Evolutionary conservation across 2,888 invertebrate species (phyloP), one percentile per base, ranked within the genome.

Genomic region (Brenthis daphne): DNA sequence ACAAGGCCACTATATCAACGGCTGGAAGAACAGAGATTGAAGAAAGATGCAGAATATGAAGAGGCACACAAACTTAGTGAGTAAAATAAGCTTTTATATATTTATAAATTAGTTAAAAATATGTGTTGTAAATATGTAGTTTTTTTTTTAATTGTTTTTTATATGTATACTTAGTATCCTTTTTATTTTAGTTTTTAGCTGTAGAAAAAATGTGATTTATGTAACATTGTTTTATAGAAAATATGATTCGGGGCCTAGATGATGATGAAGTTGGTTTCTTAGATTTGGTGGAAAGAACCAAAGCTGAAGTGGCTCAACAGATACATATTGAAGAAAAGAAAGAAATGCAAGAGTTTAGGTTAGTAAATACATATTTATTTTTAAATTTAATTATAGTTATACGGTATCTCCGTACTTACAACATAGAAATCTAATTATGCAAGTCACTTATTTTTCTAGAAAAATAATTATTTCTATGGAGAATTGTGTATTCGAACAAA

Each of bases 191-290:
- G 1, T 5, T 54, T 2, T 2, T 54, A 54, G 37, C 8, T 11
- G 16, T 54, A 20, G 20, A 20, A 13, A 24, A 54, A 20, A 20
- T 20, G 11, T 43, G 37, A 37, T 37, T 37, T 37, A 37, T 37
- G 8, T 51, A 16, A 54, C 13, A 29, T 57, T 2, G 11, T 47
- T 33, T 66, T 70, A 1, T 80, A 97, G 96, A 96, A 82, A 97
- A 97, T 86, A 95, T 97, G 94, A 96, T 97, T 79, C 95, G 98
- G 84, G 98, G 98, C 0, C 90, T 99, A 60, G 98, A 99, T 83
- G 99, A 99, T 83, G 99, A 99, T 85, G 99, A 99, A 90, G 97
- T 98, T 0, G 97, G 98, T 73, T 99, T 99, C 86, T 90, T 99
- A 60, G 98, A 99, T 80, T 93, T 97, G 69, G 98, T 99, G 3